Evolutionary conservation across 64 coral and sea anemone genomes (phyloP), one percentile per base, ranked within the genome.

Genomic region (Pachyseris speciosa): DNA sequence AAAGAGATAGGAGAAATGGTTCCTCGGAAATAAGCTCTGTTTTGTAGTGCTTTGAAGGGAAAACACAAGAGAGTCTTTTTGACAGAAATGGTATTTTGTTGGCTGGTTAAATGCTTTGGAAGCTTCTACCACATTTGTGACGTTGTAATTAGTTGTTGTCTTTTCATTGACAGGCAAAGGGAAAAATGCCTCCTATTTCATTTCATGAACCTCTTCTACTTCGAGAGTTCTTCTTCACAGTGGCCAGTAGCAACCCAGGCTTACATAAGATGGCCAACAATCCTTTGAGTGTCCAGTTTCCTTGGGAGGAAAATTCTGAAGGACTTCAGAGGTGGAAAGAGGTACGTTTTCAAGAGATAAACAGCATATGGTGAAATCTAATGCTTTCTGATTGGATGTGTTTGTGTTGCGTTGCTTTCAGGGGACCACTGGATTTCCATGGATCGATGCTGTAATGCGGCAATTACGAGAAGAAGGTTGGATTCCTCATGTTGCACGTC

Each of bases 401-500:
- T 37, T 31, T 37, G 28, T 38, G 67, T 37, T 70, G 15, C 20
- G 16, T 38, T 20, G 32, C 37, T 31, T 47, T 5, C 37, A 98
- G 95, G 95, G 87, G 5, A 72, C 72, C 29, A 98, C 95, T 12
- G 95, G 95, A 40, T 98, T 94, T 83, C 95, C 92, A 1, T 98
- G 96, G 96, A 88, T 98, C 67, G 96, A 98, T 84, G 96, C 96
- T 16, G 73, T 98, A 53, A 94, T 94, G 87, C 67, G 92, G 0
- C 96, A 98, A 40, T 55, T 98, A 6, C 84, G 72, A 7, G 58
- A 75, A 45, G 92, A 98, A 75, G 96, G 96, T 16, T 98, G 92
- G 92, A 86, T 91, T n/a, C 92, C 94, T 70, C 50, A 98, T 50
- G 5, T 94, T n/a, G 96, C 88, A 45, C 92, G 96, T 28, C 92